Base-by-base conservation (phyloP, 2,113 vertebrate genomes). In the Siniperca knerii region DNA sequence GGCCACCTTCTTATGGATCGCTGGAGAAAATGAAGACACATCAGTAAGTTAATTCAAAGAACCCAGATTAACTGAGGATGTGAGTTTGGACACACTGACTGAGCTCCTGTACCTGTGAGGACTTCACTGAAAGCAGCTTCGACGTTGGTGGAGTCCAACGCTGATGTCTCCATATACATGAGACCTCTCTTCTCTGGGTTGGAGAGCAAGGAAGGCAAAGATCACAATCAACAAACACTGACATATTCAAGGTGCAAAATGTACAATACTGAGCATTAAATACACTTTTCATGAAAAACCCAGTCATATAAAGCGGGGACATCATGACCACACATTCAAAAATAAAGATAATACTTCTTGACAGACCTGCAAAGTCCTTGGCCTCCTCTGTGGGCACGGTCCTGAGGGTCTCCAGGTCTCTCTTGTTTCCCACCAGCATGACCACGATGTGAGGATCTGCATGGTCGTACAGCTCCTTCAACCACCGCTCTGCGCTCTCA, bases 371-470 rank as follows among this genome's bases (percentile, higher is more conserved):
- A 44, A 98, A 99, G 95, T 96, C 96, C 64, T 87, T 96, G 0
- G 97, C 98, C 84, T 99, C 98, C 4, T 99, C 97, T 0, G 83
- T 91, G 3, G 98, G 97, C 21, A 99, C 97, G 2, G 98, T 97
- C 40, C 97, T 95, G 44, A 96, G 86, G 60, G 87, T 90, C 0
- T 93, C 92, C 94, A 99, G 91, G 92, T 99, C 98, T 2, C 94
- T 97, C 92, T 99, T 99, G 93, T 99, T 99, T 37, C 98, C 98
- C 95, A 99, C 98, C 2, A 99, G 96, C 98, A 99, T 99, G 90
- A 99, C 98, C 68, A 99, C 98, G 0, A 99, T 99, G 92, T 99
- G 99, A 90, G 96, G 97, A 94, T 99, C 98, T 0, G 98, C 98
- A 0, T 99, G 98, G 92, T 98, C 97, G 33, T 97, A 96, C 93